Evolutionary conservation across 2,797 vertebrate species (phyloP).

Genomic region (Anniella stebbinsi): DNA sequence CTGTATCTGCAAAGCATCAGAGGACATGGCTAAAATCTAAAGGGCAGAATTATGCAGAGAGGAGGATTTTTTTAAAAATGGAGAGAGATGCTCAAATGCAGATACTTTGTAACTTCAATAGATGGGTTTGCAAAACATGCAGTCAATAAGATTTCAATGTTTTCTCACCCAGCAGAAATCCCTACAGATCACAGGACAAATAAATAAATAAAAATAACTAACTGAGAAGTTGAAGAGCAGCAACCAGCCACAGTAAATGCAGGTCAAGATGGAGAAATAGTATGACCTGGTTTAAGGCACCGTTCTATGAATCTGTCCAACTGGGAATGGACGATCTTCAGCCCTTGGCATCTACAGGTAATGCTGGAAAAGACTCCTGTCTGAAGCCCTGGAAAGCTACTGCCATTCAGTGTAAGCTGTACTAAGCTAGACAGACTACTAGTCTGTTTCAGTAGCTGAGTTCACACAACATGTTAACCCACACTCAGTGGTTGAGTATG

Average conservation of each 20-base stretch:
- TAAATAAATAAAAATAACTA: not conserved
- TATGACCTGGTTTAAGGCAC: not conserved
- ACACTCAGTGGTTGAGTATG: too few relatives aligned
- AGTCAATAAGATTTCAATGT: conserved; percentile 10
- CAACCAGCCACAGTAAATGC: not conserved
- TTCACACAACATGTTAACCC: too few relatives aligned
- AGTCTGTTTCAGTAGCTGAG: not conserved
- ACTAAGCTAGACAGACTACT: too few relatives aligned
- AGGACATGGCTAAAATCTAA: conserved; percentile 12
- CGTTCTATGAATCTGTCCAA: not conserved
- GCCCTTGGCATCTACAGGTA: not conserved
- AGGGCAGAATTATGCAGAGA: conserved; percentile 2
- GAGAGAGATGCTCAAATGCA: not conserved
- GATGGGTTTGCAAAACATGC: not conserved
- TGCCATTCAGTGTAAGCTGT: not conserved
- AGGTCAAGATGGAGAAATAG: not conserved
- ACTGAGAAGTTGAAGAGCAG: too few relatives aligned
- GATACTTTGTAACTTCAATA: not conserved
- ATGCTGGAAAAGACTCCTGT: not conserved
- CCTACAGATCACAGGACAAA: not conserved
- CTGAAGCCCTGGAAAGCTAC: not conserved
- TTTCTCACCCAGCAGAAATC: not conserved
- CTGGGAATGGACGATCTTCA: not conserved
- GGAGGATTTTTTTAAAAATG: not conserved
- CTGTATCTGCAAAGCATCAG: conserved; percentile 4